Evolutionary conservation across 2,797 vertebrate genomes (phyloP).

Genomic region (Gambelia wislizenii): DNA sequence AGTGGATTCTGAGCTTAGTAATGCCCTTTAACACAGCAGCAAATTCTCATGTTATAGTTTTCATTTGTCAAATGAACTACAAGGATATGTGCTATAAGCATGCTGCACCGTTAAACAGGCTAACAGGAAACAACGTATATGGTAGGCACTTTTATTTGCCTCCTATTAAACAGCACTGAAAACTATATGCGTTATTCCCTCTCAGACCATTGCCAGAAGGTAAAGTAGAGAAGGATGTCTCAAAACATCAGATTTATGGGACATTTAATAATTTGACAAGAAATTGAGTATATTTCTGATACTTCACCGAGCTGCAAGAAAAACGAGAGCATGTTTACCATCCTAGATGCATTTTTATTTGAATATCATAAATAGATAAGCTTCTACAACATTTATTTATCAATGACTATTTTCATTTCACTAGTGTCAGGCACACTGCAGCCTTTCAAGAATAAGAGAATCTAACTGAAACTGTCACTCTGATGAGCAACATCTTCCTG

Average conservation of each 20-base stretch:
- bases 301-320: slow-evolving; percentile 29
- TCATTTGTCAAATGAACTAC: background rate
- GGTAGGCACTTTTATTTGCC: slow-evolving; percentile 31
- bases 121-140: slow-evolving; percentile 6
- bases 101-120: slow-evolving; percentile 13
- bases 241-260: slow-evolving; percentile 36
- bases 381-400: slow-evolving; percentile 55
- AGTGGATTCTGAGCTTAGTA: background rate
- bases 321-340: slow-evolving; percentile 55
- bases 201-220: background rate
- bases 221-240: background rate
- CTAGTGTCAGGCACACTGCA: slow-evolving; percentile 37
- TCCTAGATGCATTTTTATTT: slow-evolving; percentile 47
- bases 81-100: background rate
- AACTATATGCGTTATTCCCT: background rate
- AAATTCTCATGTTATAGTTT: background rate
- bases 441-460: slow-evolving; percentile 53
- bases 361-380: slow-evolving; percentile 40
- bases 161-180: slow-evolving; percentile 18
- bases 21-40: background rate
- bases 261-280: slow-evolving; percentile 34
- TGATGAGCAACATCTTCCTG: slow-evolving; percentile 50
- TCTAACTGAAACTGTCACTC: slow-evolving; percentile 52
- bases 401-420: slow-evolving; percentile 62
- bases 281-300: slow-evolving; percentile 45